Conservation (phyloP, 1,140 invertebrate species). For the Trachymyrmex cornetzi region DNA sequence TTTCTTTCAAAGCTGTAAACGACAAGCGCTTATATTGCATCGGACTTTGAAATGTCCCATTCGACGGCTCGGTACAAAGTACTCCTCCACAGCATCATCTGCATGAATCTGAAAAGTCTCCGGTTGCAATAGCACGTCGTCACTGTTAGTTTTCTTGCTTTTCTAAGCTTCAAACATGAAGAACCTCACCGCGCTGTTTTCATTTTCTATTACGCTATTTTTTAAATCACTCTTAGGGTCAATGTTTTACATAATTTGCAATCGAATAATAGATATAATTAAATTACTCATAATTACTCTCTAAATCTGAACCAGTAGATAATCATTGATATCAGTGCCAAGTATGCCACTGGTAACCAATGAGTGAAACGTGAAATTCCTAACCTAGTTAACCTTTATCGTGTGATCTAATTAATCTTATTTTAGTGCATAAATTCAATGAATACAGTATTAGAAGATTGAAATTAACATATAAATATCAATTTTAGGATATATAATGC, state of each 20-base stretch:
- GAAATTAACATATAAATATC: too few species aligned
- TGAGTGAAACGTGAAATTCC: too few species aligned
- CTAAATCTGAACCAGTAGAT: too few species aligned
- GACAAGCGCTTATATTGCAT: conserved; percentile 75
- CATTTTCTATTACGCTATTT: not conserved
- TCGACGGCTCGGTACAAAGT: conserved; percentile 68
- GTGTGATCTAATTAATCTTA: too few species aligned
- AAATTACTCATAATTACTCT: conserved; percentile 29
- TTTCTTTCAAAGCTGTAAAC: conserved; percentile 54
- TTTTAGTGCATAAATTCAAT: too few species aligned
- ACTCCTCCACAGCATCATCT: conserved; percentile 59
- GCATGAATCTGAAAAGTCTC: conserved; percentile 66
- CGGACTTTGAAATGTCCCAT: conserved; percentile 73
- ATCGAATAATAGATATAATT: not conserved
- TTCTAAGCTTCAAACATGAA: not conserved
- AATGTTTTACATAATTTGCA: not conserved
- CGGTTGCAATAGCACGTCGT: not conserved
- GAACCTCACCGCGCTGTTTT: not conserved
- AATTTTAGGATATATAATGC: too few species aligned
- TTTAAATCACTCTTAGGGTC: not conserved
- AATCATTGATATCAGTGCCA: too few species aligned
- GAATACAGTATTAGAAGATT: too few species aligned
- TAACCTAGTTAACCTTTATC: too few species aligned
- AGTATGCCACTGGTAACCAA: too few species aligned
- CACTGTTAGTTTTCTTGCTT: conserved; percentile 17